These are phyloP conservation scores for Tethya wilhelma DNA, from an alignment of 37 sponge, comb jelly and placozoan species.

Conservation along the genomic window DNA sequence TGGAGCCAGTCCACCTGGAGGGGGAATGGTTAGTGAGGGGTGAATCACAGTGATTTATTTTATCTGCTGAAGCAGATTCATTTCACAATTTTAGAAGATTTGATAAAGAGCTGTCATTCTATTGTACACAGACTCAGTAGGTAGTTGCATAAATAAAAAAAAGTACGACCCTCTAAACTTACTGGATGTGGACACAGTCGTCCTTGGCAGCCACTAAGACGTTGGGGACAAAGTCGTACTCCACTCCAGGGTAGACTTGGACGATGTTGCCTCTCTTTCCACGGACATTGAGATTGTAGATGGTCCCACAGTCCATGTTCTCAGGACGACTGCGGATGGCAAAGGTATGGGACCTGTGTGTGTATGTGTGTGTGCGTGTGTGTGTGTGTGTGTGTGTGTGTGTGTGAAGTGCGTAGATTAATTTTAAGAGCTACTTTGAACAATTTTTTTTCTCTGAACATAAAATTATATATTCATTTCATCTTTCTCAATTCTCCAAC, in stretches of 20 bases:
- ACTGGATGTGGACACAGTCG: constrained; percentile 92
- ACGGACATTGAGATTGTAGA: constrained; percentile 94
- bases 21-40: neutral
- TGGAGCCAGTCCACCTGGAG: constrained; percentile 96
- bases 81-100: neutral
- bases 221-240: constrained; percentile 99
- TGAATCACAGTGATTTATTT: neutral
- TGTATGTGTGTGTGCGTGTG: no score
- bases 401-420: no score
- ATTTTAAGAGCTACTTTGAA: no score
- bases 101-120: neutral
- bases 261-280: constrained; percentile 99
- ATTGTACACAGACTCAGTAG: neutral
- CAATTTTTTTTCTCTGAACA: no score
- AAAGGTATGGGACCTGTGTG: constrained; percentile 81
- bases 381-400: no score
- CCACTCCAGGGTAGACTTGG: constrained; percentile 97
- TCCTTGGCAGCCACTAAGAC: constrained; percentile 34
- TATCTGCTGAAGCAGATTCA: no score
- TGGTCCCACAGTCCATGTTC: constrained; percentile 46
- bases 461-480: no score
- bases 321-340: constrained; percentile 66
- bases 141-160: neutral
- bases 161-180: constrained; percentile 17
- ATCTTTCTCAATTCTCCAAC: no score